Base-by-base conservation (phyloP, 2,888 invertebrate genomes). In the Cyclophora albipunctata region DNA sequence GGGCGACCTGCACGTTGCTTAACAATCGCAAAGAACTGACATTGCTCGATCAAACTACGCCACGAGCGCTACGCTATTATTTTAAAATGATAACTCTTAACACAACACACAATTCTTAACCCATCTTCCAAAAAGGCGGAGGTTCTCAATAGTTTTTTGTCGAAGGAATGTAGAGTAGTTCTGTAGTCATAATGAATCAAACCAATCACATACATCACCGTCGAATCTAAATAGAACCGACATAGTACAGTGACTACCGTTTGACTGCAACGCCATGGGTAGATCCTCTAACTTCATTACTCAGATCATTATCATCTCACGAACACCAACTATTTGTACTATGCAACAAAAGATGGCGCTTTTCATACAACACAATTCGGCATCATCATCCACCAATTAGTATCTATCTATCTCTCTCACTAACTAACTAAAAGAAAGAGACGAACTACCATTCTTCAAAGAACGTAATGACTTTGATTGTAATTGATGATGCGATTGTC, bases 341-440 rank as follows among this genome's bases (percentile, higher is more conserved):
- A 87, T 85, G 81, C 81, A 82, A 85, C 87, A 85, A 87, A 83
- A 86, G 83, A 85, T 86, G 85, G 85, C 84, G 84, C 79, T 84
- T 76, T 76, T 73, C 66, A 70, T 66, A 71, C 37, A 37, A 76
- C 73, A 78, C 75, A 78, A 84, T 82, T 81, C 83, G 80, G 84
- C 84, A 81, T 66, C 72, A 82, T 84, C 84, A 84, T 84, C 78
- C 67, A 81, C 78, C 85, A 86, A 86, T 86, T 86, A 86, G 77
- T 73, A 71, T 64, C 50, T 40, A 48, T 48, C 67, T 73, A 64
- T 63, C 63, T 57, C 67, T 37, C 5, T 37, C 20, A 20, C 43
- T 43, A 43, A 42, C 20, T 33, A 20, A 20, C 4, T 20, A 5
- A 6, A 5, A 43, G 67, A 75, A 60, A 54, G 71, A 71, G 76